Evolutionary conservation across 2,113 vertebrate species (phyloP), one percentile per base, ranked within the genome.

Genomic region (Cercopithecus mona): DNA sequence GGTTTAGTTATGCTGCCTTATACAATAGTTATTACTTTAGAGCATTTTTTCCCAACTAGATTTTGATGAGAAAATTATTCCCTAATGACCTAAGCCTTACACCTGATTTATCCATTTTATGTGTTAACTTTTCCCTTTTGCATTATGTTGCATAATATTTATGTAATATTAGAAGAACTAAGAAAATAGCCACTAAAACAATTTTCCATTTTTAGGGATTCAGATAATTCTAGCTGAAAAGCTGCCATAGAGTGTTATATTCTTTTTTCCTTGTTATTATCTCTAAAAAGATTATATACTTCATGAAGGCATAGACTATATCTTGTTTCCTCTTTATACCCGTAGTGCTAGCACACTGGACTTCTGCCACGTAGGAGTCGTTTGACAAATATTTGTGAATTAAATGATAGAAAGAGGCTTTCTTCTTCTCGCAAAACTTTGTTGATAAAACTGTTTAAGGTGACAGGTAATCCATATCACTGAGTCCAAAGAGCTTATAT

Each of bases 11-110:
- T 18, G 43, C 35, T 82, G 13, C 13, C 30, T 82, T 59, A n/a
- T 73, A 72, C 8, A 89, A 8, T 70, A 48, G 3, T 76, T 91
- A 61, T 57, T 70, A 55, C 4, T 5, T 50, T 9, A 76, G 40
- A 80, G 12, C 11, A 45, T 30, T 38, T 89, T 76, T 72, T 27
- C 45, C 78, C 22, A 81, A 43, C 52, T 66, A 35, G 22, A 32
- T 23, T 81, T 89, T 93, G 48, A 84, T 70, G 64, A 88, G 55
- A 75, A 91, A 96, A 59, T 88, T 88, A 91, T n/a, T 32, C 2
- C 25, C 85, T 81, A 35, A 55, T 83, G 25, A 10, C 25, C 2
- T 84, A 90, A 59, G 9, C 38, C 38, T 88, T 61, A 91, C n/a
- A n/a, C 0, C 17, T 22, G 35, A 70, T 35, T 7, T 5, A 85